Evolutionary conservation across 2,888 invertebrate species (phyloP).

Genomic region (Arge pagana): DNA sequence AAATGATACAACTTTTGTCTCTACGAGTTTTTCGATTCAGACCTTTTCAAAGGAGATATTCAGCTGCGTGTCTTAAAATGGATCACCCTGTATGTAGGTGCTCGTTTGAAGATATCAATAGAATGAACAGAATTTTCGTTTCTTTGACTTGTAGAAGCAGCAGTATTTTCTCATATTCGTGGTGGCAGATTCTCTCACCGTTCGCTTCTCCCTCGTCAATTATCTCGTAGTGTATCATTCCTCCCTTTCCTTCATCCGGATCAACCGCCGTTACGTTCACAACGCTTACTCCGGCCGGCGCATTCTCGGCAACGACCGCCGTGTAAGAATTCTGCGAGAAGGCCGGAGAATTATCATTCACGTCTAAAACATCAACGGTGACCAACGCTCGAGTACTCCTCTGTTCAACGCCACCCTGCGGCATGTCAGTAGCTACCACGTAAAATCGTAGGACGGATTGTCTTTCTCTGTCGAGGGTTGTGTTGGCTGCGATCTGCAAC

Average conservation of each 20-base stretch:
- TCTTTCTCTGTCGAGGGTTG: slow-evolving; percentile 73
- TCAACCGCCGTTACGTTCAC: slow-evolving; percentile 74
- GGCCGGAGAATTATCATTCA: slow-evolving; percentile 77
- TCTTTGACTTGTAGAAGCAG: too few species aligned
- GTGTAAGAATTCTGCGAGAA: slow-evolving; percentile 70
- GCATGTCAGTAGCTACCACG: slow-evolving; percentile 77
- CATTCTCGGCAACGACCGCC: slow-evolving; percentile 80
- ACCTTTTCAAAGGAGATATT: too few species aligned
- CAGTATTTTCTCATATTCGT: neutral
- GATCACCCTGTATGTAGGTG: neutral
- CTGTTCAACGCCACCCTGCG: slow-evolving; percentile 70
- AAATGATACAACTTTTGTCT: too few species aligned
- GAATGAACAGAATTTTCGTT: too few species aligned
- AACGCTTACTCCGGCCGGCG: slow-evolving; percentile 68
- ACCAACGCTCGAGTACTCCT: slow-evolving; percentile 68
- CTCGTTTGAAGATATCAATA: neutral
- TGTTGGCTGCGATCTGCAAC: slow-evolving; percentile 66
- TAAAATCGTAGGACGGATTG: slow-evolving; percentile 72
- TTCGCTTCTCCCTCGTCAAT: slow-evolving; percentile 74
- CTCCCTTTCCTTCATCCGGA: slow-evolving; percentile 76
- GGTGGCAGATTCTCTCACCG: slow-evolving; percentile 57
- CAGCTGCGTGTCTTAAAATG: too few species aligned
- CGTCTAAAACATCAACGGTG: slow-evolving; percentile 73
- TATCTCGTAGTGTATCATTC: slow-evolving; percentile 73
- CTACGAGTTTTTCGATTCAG: too few species aligned